Evolutionary conservation across 2,888 invertebrate genomes (phyloP), one percentile per base, ranked within the genome.

Genomic region (Clusia tigrina): DNA sequence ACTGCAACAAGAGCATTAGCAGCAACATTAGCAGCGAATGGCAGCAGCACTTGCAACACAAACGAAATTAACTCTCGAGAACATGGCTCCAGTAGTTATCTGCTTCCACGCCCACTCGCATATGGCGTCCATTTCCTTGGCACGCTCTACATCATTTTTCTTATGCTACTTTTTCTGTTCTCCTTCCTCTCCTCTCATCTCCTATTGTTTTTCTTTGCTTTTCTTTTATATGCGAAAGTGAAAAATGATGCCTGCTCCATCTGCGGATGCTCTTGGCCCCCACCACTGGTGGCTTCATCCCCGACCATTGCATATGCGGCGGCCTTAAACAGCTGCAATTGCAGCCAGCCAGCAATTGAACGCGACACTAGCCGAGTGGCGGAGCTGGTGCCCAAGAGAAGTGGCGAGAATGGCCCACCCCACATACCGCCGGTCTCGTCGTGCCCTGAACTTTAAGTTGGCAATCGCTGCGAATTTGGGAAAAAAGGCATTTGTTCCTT

Each of bases 191-290:
- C 6, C 42, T n/a, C 12, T 17, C n/a, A 42, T 6, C 42, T 17
- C n/a, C 42, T 9, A 6, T 9, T 32, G 32, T 32, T 32, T 32
- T 32, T 32, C 32, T 12, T 32, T 32, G 32, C 42, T 42, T 6
- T n/a, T 63, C 67, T 68, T 65, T 66, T 69, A 64, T 68, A 42
- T 25, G 60, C 54, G 24, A 60, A 61, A 64, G 64, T 58, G 58
- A 64, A 64, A 61, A 60, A 64, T 64, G 63, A 64, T 64, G 60
- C 59, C 54, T 46, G 56, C 46, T 5, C n/a, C 60, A 54, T 32
- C 12, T 32, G 6, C 12, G 60, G 53, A 32, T 37, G 54, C 53
- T 64, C 60, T 60, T 64, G n/a, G n/a, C n/a, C n/a, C n/a, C 52
- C 53, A 51, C 63, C 56, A 64, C 57, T 53, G 55, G 18, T 60